Conservation (phyloP, 2,797 vertebrate species). For the Borostomias antarcticus region DNA sequence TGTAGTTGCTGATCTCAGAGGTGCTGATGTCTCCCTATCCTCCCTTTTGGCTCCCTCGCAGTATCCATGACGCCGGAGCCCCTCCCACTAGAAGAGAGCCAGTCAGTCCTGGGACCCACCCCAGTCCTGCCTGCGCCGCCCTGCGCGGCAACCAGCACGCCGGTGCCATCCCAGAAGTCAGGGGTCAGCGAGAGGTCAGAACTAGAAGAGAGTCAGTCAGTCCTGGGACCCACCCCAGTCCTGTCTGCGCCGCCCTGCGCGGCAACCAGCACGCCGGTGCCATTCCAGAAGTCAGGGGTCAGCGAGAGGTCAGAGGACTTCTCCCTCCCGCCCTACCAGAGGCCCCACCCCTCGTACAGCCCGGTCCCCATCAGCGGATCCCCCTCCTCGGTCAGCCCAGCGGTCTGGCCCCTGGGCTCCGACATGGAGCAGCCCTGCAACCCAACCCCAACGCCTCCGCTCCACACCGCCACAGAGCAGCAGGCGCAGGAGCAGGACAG, state of each 20-base stretch:
- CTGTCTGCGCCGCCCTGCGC: fast-evolving
- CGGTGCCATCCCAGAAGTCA: slow-evolving; percentile 2
- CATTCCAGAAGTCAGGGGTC: background rate
- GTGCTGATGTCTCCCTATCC: background rate
- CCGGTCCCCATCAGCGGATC: background rate
- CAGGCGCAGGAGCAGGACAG: background rate
- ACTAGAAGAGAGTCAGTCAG: background rate
- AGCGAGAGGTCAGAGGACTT: slow-evolving; percentile 27
- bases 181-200: slow-evolving; percentile 26
- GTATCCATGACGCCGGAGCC: slow-evolving; percentile 13
- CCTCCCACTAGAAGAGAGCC: background rate
- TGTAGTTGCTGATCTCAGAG: background rate
- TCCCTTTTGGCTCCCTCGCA: slow-evolving; percentile 7
- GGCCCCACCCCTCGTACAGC: background rate
- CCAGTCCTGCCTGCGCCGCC: fast-evolving
- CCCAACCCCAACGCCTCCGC: background rate
- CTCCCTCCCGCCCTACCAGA: slow-evolving; percentile 57
- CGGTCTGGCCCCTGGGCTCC: background rate
- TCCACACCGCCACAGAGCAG: background rate
- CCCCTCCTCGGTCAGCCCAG: background rate
- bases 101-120: background rate
- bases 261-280: slow-evolving; percentile 33
- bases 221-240: background rate
- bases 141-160: slow-evolving; percentile 27
- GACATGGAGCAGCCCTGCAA: background rate